Percentiles rank a stretch among this genome's conserved stretches.
Evolutionary conservation across 2,113 vertebrate species (phyloP).

Genomic region (Percina caprodes): DNA sequence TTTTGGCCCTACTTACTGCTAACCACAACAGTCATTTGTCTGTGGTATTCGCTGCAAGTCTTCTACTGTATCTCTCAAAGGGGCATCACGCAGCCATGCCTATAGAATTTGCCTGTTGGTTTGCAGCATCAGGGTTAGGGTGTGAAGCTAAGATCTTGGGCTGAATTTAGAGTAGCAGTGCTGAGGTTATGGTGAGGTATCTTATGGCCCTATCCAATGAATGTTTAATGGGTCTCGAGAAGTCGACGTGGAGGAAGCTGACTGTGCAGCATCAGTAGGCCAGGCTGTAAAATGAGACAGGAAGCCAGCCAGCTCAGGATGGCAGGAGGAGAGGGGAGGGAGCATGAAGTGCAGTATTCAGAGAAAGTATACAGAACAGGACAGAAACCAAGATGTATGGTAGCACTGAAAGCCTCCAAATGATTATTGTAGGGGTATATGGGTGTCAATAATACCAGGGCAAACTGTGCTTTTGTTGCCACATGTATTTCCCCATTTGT

Average conservation of each 20-base stretch:
- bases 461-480: too few relatives aligned
- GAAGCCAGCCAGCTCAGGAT: constrained; percentile 70
- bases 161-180: constrained; percentile 65
- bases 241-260: constrained; percentile 74
- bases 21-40: constrained; percentile 15
- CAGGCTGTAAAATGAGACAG: constrained; percentile 81
- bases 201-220: constrained; percentile 77
- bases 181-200: constrained; percentile 69
- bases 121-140: constrained; percentile 11
- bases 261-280: constrained; percentile 77
- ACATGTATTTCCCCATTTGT: background rate
- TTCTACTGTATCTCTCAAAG: background rate
- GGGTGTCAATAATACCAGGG: background rate
- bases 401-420: constrained; percentile 21
- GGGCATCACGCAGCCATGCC: background rate
- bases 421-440: background rate
- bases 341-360: constrained; percentile 36
- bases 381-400: constrained; percentile 5
- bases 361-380: constrained; percentile 25
- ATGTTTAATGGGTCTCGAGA: constrained; percentile 82
- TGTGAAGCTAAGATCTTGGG: constrained; percentile 24
- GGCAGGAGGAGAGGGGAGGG: constrained; percentile 14
- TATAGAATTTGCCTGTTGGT: background rate
- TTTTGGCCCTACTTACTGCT: constrained; percentile 2
- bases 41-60: background rate